Conservation (phyloP, 1,140 invertebrate genomes). For the Pseudomyrmex dendroicus region DNA sequence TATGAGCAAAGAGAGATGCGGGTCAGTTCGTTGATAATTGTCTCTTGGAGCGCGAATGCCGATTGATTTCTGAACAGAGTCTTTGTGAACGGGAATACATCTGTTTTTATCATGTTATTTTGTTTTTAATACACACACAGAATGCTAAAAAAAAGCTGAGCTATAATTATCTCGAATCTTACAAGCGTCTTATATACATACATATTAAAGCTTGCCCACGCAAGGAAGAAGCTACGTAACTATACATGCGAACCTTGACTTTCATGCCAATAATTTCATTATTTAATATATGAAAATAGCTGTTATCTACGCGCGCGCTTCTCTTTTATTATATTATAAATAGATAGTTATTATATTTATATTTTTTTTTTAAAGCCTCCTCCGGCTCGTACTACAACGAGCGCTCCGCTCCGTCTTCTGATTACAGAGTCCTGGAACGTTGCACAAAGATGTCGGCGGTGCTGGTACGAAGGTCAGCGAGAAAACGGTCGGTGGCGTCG, state of each 20-base stretch:
- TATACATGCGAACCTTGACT: not conserved
- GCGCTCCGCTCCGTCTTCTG: slow-evolving; percentile 62
- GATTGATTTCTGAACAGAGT: not conserved
- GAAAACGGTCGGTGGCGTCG: slow-evolving; percentile 82
- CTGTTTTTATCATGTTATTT: too few species aligned
- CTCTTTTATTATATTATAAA: slow-evolving; percentile 4
- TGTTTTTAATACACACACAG: too few species aligned
- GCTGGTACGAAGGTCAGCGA: slow-evolving; percentile 84
- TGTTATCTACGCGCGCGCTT: too few species aligned
- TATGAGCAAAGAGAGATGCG: not conserved
- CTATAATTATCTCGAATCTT: too few species aligned
- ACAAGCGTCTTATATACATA: too few species aligned
- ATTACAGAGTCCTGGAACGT: slow-evolving; percentile 84
- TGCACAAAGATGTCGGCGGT: slow-evolving; percentile 84
- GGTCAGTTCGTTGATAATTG: slow-evolving; percentile 35
- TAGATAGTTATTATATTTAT: slow-evolving; percentile 40
- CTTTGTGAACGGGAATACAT: not conserved
- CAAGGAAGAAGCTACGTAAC: not conserved
- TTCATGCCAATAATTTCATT: not conserved
- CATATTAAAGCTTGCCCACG: not conserved
- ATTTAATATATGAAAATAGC: too few species aligned
- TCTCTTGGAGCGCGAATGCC: slow-evolving; percentile 9
- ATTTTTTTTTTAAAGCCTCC: slow-evolving; percentile 2
- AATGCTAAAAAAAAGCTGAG: not conserved
- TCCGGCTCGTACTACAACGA: slow-evolving; percentile 23